Evolutionary conservation across 2,797 vertebrate species (phyloP), one percentile per base, ranked within the genome.

Genomic region (Merluccius polli): DNA sequence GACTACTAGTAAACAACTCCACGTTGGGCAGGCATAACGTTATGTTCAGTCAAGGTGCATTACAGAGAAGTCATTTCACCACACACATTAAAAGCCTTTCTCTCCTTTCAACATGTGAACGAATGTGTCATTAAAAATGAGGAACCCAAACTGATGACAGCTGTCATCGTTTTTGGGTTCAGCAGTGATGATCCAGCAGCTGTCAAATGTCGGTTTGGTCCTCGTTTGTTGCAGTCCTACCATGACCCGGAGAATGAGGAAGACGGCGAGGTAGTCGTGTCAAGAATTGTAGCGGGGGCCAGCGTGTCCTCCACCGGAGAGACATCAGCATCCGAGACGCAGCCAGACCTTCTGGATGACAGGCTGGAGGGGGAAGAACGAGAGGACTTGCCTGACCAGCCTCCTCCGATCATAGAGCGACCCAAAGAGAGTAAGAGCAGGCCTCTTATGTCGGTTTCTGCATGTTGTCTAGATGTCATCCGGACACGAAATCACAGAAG

Each of bases 281-380:
- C 93, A 15, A 92, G 79, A 75, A 93, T 95, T 41, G 91, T 93
- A 2, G 92, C 94, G 9, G 93, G 94, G 30, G 91, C 92, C 10
- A 79, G 89, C 59, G 82, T 87, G 78, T 82, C 75, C 30, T 79
- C 87, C 35, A 70, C 73, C 27, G 78, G 73, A 21, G 84, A 90
- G 7, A 75, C 73, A 0, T 83, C 89, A 1, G 79, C 79, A 16
- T 16, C 77, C 3, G 86, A 88, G 70, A 78, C 82, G n/a, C 78
- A 52, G 21, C 73, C 75, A 12, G 81, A 86, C 0, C 81, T 35
- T 67, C 65, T 11, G 10, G 29, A 70, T 44, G 74, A 75, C 21
- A 48, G 78, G 24, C 73, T 89, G 33, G 87, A 89, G 16, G 90
- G 83, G 72, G 92, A 92, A 75, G 87, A 89, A 81, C 89, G 91